phyloP scores from a whole-genome alignment of 2,888 invertebrate genomes.

The Noctua janthe region DNA sequence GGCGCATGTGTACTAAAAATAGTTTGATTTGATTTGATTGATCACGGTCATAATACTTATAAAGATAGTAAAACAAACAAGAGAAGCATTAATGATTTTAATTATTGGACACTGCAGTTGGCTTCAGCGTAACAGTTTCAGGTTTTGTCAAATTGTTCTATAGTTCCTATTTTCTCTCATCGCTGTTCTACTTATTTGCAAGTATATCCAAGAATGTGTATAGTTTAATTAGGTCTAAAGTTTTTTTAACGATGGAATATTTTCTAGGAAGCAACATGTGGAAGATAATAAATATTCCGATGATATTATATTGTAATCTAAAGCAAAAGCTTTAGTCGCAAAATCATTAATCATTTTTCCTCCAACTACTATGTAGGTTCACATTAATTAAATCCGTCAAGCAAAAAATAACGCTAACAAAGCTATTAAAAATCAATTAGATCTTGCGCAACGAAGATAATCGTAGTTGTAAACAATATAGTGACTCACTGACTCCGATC shows the following conservation, averaged over 20 bases:
- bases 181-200: background rate
- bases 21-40: too few species aligned
- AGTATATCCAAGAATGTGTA: background rate
- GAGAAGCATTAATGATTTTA: background rate
- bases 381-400: constrained; percentile 14
- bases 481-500: constrained; percentile 48
- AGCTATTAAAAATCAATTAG: constrained; percentile 42
- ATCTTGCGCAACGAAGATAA: constrained; percentile 45
- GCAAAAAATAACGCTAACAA: constrained; percentile 19
- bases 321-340: background rate
- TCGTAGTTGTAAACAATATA: constrained; percentile 36
- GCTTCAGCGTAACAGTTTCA: background rate
- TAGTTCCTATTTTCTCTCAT: background rate
- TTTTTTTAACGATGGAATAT: background rate
- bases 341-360: background rate
- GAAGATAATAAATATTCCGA: background rate
- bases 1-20: too few species aligned
- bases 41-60: background rate
- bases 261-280: background rate
- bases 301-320: background rate
- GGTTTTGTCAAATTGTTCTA: background rate
- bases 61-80: background rate
- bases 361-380: background rate
- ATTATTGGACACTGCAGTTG: background rate
- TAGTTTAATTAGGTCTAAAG: background rate